These are phyloP conservation scores for Caenorhabditis doughertyi DNA, from an alignment of 2,888 invertebrate genomes.

Conservation along the genomic window DNA sequence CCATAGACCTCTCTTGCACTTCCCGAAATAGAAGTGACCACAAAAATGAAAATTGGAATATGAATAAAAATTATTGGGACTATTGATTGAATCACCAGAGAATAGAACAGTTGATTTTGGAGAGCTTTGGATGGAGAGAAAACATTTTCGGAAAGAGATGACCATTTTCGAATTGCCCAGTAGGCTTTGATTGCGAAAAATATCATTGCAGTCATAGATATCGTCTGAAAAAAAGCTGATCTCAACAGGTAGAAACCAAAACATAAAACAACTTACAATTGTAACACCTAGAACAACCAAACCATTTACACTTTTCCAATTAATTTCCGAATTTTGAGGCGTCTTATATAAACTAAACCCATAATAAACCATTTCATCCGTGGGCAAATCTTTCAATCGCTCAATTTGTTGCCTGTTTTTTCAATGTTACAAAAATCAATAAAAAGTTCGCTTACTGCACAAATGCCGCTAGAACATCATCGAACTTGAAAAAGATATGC, in stretches of 20 bases:
- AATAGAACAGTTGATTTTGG: slow-evolving; percentile 11
- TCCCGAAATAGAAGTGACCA: not conserved
- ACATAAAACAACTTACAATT: too few relatives aligned
- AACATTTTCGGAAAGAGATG: not conserved
- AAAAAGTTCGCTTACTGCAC: too few relatives aligned
- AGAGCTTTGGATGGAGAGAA: not conserved
- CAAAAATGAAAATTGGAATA: not conserved
- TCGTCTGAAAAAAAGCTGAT: not conserved
- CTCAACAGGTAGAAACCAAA: too few relatives aligned
- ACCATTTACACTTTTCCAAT: too few relatives aligned
- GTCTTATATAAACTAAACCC: not conserved
- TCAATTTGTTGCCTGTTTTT: not conserved
- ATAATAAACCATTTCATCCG: not conserved
- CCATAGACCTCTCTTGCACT: not conserved
- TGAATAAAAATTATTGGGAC: slow-evolving; percentile 16
- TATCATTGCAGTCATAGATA: not conserved
- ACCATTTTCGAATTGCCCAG: not conserved
- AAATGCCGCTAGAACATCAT: not conserved
- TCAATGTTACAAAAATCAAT: not conserved
- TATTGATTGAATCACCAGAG: slow-evolving; percentile 7
- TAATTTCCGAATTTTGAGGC: too few relatives aligned
- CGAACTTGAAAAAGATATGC: not conserved
- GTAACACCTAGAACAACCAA: too few relatives aligned
- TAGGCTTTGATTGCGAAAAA: not conserved
- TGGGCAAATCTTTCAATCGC: not conserved